A percentile compares a stretch with the other conserved stretches of the same genome.
Conservation (phyloP, 2,113 vertebrate genomes). For the Nannospalax galili region DNA sequence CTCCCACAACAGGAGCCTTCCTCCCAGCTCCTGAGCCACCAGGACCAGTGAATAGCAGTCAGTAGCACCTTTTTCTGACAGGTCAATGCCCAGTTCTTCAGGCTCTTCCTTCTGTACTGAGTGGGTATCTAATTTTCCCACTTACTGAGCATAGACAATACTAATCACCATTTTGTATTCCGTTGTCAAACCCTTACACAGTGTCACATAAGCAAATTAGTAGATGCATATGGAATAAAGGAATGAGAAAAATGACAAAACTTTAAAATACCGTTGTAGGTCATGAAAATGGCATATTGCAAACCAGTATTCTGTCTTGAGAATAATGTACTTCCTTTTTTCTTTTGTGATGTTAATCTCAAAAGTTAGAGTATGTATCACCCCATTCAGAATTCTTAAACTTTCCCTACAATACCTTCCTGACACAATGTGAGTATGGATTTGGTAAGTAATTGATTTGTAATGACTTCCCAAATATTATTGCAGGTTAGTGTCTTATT, state of each 20-base stretch:
- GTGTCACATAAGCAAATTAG: background rate
- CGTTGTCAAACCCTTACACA: background rate
- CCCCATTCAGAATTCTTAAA: background rate
- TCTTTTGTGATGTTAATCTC: background rate
- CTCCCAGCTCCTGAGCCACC: background rate
- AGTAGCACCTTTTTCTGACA: background rate
- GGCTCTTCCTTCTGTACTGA: background rate
- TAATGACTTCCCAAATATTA: constrained; percentile 18
- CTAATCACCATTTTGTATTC: background rate
- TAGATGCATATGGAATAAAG: background rate
- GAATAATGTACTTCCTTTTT: background rate
- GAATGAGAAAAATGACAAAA: background rate
- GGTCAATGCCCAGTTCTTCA: background rate
- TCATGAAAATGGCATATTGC: background rate
- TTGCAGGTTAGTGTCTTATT: background rate
- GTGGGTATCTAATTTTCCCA: background rate
- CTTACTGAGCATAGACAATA: background rate
- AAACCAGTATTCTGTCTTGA: background rate
- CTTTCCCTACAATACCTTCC: background rate
- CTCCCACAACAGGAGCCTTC: background rate
- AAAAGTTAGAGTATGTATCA: background rate
- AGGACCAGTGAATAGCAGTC: background rate
- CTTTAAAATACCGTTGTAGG: background rate
- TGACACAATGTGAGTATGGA: background rate
- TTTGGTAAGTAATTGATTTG: background rate